phyloP scores from a whole-genome alignment of 2,888 invertebrate species.

The Leptogaster cylindrica region DNA sequence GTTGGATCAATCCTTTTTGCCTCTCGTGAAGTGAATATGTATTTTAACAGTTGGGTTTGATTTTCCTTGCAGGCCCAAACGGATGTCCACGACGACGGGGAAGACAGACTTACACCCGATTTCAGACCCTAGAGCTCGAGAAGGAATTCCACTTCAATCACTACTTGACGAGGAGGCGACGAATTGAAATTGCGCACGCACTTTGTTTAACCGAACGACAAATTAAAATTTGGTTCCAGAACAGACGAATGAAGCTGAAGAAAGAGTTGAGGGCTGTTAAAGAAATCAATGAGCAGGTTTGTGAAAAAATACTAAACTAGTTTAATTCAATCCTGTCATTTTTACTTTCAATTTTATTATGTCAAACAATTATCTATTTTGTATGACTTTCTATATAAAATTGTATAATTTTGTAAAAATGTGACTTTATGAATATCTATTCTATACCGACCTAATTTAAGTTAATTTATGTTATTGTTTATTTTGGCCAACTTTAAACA shows the following conservation, averaged over 20 bases:
- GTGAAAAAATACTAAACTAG: no score
- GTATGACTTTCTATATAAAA: no score
- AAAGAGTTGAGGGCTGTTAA: constrained; percentile 93
- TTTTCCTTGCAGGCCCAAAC: constrained; percentile 83
- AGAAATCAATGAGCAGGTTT: constrained; percentile 87
- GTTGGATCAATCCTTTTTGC: constrained; percentile 11
- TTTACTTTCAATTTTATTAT: no score
- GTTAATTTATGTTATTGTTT: no score
- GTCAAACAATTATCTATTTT: no score
- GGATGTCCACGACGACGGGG: constrained; percentile 93
- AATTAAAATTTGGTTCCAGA: constrained; percentile 98
- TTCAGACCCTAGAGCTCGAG: constrained; percentile 97
- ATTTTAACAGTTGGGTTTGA: constrained; percentile 39
- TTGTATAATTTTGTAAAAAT: no score
- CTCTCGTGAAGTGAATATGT: neutral
- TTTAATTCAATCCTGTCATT: no score
- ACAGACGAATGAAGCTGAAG: constrained; percentile 95
- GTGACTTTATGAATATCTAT: no score
- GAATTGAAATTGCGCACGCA: constrained; percentile 97
- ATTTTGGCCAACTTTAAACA: no score
- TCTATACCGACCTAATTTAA: no score
- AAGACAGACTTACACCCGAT: constrained; percentile 96
- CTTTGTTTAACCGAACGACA: constrained; percentile 95
- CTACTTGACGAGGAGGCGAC: constrained; percentile 92
- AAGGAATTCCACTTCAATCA: constrained; percentile 99